Evolutionary conservation across 2,113 vertebrate genomes (phyloP), one percentile per base, ranked within the genome.

Genomic region (Xenopus borealis): DNA sequence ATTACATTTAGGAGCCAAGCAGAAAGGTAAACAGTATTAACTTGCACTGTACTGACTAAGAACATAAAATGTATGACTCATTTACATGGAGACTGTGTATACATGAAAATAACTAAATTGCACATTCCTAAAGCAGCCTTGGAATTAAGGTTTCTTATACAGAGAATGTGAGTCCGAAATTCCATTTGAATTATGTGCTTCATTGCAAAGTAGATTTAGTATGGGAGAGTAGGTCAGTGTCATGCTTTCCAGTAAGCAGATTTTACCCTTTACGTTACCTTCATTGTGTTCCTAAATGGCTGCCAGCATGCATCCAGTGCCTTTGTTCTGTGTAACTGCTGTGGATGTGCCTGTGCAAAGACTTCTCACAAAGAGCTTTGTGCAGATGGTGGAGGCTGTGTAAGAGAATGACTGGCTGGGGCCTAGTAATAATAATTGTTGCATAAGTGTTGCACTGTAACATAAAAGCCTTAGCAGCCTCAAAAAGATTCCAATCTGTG

Each of bases 261-360:
- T 30, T 47, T 66, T 74, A 47, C 40, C 58, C 45, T 33, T 19
- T 50, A 14, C 62, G 53, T 30, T 52, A 75, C 68, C 63, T 61
- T 71, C 72, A 55, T 70, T 63, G 11, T 67, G 53, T 33, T 19
- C 59, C 46, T 69, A 52, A 53, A 40, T 62, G 46, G 66, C 17
- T 66, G 46, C 50, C 58, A 69, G 58, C 17, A 44, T 69, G 58
- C 44, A 75, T 62, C 45, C 40, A 50, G 44, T 18, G 33, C 27
- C 72, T 75, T 75, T 75, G 65, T 75, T 53, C 58, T 55, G 30
- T 14, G 18, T 33, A 33, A 66, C 63, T 44, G 18, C 9, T 7
- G 59, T 66, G 72, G 58, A 67, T 23, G 53, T 30, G 55, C 72
- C 9, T 74, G 16, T 44, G 16, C n/a, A 12, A 50, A 12, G 45